Base-by-base conservation (phyloP, 2,888 invertebrate genomes). In the Cantharis flavilabris region DNA sequence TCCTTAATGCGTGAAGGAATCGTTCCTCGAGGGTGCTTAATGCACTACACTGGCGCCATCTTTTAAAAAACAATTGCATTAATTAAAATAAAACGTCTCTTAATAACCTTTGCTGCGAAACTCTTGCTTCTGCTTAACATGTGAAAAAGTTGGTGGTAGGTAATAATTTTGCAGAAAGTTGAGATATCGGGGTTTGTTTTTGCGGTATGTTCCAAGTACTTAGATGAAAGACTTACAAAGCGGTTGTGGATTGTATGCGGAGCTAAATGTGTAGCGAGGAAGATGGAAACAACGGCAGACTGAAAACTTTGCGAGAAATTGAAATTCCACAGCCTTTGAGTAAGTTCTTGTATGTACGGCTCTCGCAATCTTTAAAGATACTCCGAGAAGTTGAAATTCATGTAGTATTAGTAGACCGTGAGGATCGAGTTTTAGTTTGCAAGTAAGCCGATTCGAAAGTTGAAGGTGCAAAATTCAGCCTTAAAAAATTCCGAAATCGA, bases 311-410 rank as follows among this genome's bases (percentile, higher is more conserved):
- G 84, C 83, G 81, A 84, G 84, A 85, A 86, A 86, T 86, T 86
- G 85, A 84, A 86, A 85, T 86, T 86, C 85, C 86, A 81, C 82
- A 80, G 84, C 85, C 84, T 86, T 86, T 86, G 85, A 85, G 81
- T 73, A 80, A 81, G 77, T 82, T 81, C 79, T 77, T 81, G 78
- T 80, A 80, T 82, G 80, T 80, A 80, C 75, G 80, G 80, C 81
- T 81, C 77, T 79, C 76, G 78, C 80, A 82, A 82, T 82, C 83
- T 83, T 82, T 80, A 81, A 77, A 82, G 83, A 83, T 83, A 83
- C 81, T 82, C 81, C 77, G 79, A 78, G 82, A 80, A 76, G 71
- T 73, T 75, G 72, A 73, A 74, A 75, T 75, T 75, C 75, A 71
- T 75, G 71, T 75, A 71, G 71, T 70, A 75, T 62, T 62, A 49